Conservation (phyloP, 2,113 vertebrate species). For the Cynocephalus volans region DNA sequence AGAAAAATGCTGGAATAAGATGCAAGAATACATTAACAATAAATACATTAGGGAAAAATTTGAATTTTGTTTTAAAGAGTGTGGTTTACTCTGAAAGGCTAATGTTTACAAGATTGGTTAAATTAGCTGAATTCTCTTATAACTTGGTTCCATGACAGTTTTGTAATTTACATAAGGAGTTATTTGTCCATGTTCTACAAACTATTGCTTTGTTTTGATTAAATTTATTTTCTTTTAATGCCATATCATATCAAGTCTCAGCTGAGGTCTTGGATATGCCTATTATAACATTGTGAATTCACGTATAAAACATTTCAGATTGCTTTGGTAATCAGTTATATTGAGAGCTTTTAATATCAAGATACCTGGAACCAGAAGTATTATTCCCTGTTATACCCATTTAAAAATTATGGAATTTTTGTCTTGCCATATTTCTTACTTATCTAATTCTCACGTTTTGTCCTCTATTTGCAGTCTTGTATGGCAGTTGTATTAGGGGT, state of each 20-base stretch:
- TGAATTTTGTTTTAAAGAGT: constrained; percentile 21
- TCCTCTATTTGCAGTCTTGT: background rate
- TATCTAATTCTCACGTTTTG: background rate
- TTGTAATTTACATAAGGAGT: background rate
- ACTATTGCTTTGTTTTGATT: constrained; percentile 21
- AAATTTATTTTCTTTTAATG: background rate
- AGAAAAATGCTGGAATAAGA: constrained; percentile 8
- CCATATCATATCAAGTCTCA: background rate
- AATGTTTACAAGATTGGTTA: background rate
- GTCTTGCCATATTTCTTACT: background rate
- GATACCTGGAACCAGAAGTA: background rate
- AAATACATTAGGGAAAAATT: background rate
- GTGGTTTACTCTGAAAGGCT: background rate
- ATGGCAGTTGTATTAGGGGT: background rate
- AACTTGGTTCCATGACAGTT: background rate
- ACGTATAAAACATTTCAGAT: background rate
- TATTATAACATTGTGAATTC: background rate
- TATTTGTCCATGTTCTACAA: background rate
- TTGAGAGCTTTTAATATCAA: background rate
- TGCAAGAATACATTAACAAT: background rate
- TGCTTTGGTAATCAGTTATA: background rate
- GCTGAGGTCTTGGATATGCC: background rate
- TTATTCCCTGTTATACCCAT: background rate
- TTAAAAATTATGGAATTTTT: background rate
- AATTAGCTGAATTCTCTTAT: background rate